Evolutionary conservation across 1,140 invertebrate species (phyloP), one percentile per base, ranked within the genome.

Genomic region (Pemphigus obesinymphae): DNA sequence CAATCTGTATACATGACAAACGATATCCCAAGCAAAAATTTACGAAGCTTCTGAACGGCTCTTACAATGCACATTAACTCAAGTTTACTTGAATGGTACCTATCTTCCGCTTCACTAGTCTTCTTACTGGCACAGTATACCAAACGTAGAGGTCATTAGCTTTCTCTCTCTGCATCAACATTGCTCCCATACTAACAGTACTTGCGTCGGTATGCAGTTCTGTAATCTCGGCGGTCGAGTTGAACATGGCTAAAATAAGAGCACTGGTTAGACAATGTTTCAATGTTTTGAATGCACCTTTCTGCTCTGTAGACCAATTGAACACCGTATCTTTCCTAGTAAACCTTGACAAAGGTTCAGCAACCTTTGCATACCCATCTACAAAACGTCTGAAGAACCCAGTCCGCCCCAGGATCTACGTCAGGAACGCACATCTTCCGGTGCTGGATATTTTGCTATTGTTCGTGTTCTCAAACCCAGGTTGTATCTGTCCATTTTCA

Each of bases 121-220:
- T 40, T 72, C 15, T 37, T 34, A 55, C 45, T 82, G 1, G 68
- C 31, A 8, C 40, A 63, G 15, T 82, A 70, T 1, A 82, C 63
- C 5, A 82, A 26, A 4, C 48, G 40, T 10, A 73, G 5, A 1
- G 66, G 66, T 40, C 43, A 2, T 17, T n/a, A 7, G 1, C 63
- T 6, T 58, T 31, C 34, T 63, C 10, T 6, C 29, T n/a, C 80
- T 87, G 85, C 8, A 87, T 63, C 10, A 87, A 50, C 31, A 86
- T 85, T 17, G 84, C 86, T 7, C 84, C 86, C 31, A 86, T 83
- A 2, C 87, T 85, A 1, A 81, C 15, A 0, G 83, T 43, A 72
- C 83, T 84, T 0, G 87, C 85, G 82, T 85, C 84, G 23, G 85
- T 84, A 81, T 86, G 85, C 11, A 87, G 17, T 83, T 87, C 85